Evolutionary conservation across 1,140 invertebrate genomes (phyloP), one percentile per base, ranked within the genome.

Genomic region (Adelges cooleyi): DNA sequence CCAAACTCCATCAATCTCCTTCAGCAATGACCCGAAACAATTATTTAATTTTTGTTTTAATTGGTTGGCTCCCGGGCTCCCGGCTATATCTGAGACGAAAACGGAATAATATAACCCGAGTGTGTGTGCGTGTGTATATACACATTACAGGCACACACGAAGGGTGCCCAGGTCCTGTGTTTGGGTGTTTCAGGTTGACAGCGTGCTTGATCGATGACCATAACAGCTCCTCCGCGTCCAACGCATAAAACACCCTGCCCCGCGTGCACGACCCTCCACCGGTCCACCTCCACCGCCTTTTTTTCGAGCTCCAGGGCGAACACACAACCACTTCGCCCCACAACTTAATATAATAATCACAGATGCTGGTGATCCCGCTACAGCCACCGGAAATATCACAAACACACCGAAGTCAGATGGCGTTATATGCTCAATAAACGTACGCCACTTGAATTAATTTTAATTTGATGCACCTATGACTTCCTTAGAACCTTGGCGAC

Each of bases 1-100:
- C 17, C 42, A 48, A 23, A 62, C 42, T 13, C 56, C 42, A 62
- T 62, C 56, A 62, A 62, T 62, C 56, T 59, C 53, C 38, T 62
- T 62, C 56, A 62, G 56, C 56, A 48, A 62, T 62, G 56, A 62
- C 56, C 56, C 56, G 56, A 62, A 62, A 62, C 56, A 62, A 62
- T 62, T 62, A 62, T 62, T 62, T 62, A 62, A 62, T 62, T 62
- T 62, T 62, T 62, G 56, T 62, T 62, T 62, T 62, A 62, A 62
- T 62, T 62, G 56, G 56, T 59, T 59, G 54, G 54, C 54, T 59
- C 40, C 56, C 56, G 56, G 42, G 25, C 25, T 27, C 23, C 23
- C 23, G 36, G 38, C 44, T 59, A 59, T 59, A 44, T 59, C 56
- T 42, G 56, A 44, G 54, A 59, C 36, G 38, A 46, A 62, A 62